A percentile compares a stretch with the other conserved stretches of the same genome.
Evolutionary conservation across 1,140 invertebrate species (phyloP).

Genomic region (Goniozus legneri): DNA sequence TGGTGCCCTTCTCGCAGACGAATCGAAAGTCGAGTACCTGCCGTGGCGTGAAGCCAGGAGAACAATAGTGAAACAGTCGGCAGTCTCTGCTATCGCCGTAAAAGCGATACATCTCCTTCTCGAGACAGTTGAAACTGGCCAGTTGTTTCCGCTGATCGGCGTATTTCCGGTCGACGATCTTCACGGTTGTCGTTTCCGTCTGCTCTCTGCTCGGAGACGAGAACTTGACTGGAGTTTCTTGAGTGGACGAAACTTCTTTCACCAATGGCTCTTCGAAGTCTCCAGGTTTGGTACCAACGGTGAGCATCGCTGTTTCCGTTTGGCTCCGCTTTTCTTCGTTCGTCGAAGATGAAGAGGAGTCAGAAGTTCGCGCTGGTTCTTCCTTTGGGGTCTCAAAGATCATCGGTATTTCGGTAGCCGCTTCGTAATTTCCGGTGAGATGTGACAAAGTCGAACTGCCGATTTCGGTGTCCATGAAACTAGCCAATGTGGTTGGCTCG

Average conservation of each 20-base stretch:
- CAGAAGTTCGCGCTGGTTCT: too few relatives aligned
- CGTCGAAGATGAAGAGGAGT: neutral
- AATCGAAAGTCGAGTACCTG: constrained; percentile 61
- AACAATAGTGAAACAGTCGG: constrained; percentile 61
- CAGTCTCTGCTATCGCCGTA: constrained; percentile 59
- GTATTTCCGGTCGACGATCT: constrained; percentile 5
- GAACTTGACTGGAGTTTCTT: constrained; percentile 6
- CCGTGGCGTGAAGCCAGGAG: constrained; percentile 55
- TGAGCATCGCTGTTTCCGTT: too few relatives aligned
- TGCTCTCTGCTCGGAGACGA: neutral
- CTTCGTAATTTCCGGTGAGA: too few relatives aligned
- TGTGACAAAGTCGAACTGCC: too few relatives aligned
- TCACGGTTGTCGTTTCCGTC: constrained; percentile 1
- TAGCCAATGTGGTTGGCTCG: too few relatives aligned
- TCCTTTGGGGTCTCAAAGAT: too few relatives aligned
- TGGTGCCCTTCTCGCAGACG: constrained; percentile 59
- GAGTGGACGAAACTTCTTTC: too few relatives aligned
- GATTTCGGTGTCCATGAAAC: too few relatives aligned
- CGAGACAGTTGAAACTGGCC: constrained; percentile 58
- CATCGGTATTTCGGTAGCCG: too few relatives aligned
- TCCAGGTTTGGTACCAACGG: too few relatives aligned
- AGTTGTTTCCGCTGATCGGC: neutral
- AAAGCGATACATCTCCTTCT: constrained; percentile 57
- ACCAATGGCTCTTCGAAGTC: too few relatives aligned
- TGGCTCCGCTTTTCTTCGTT: too few relatives aligned